phyloP scores from a whole-genome alignment of 2,797 vertebrate species.

The Phoebastria nigripes region DNA sequence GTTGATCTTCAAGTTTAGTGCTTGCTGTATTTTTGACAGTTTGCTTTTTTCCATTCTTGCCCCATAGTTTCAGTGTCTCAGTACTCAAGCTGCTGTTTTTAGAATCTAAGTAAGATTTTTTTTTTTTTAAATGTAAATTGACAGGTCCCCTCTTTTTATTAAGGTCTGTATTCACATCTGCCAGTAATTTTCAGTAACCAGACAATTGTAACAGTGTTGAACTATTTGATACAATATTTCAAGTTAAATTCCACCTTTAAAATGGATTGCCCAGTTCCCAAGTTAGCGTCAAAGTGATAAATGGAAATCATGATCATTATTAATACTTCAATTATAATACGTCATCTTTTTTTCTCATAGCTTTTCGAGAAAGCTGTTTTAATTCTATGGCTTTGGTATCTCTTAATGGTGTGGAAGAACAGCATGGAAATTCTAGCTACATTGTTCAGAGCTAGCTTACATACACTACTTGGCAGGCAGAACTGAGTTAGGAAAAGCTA shows the following conservation, averaged over 20 bases:
- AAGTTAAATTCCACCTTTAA: neutral
- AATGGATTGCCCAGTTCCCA: neutral
- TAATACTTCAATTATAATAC: neutral
- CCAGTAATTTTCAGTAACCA: neutral
- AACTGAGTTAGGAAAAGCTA: neutral
- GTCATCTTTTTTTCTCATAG: accelerated
- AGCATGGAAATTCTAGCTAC: neutral
- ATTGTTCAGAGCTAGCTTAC: neutral
- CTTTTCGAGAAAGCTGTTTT: neutral
- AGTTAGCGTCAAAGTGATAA: neutral
- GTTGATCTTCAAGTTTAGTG: neutral
- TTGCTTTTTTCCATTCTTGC: neutral
- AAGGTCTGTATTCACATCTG: neutral
- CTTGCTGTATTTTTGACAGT: neutral
- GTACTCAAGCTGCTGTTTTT: neutral
- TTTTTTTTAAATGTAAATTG: neutral
- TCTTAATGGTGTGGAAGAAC: neutral
- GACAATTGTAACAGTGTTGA: neutral
- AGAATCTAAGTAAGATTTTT: neutral
- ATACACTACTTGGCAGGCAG: neutral
- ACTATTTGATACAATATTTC: neutral
- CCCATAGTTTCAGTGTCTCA: neutral
- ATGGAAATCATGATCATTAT: neutral
- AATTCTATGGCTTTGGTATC: neutral
- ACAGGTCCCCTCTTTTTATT: neutral